A percentile compares a stretch with the other conserved stretches of the same genome.
These are phyloP conservation scores for Pelochelys cantorii DNA, from an alignment of 2,797 vertebrate species.

Conservation along the genomic window DNA sequence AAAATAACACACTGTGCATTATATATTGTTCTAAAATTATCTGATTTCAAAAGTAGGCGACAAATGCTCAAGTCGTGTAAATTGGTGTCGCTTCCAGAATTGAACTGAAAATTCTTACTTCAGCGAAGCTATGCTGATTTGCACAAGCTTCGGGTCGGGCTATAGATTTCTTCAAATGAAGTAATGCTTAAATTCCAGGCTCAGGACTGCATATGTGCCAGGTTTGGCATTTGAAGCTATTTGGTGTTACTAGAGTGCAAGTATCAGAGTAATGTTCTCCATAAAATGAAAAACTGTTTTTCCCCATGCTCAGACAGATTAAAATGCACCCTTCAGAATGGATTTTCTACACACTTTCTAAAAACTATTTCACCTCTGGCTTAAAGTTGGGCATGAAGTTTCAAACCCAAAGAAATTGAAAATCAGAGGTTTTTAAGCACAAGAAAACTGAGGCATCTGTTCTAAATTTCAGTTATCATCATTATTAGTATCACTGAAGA, in stretches of 20 bases:
- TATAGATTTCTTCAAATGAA: neutral
- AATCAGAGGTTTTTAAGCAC: fast-evolving
- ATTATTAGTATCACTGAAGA: neutral
- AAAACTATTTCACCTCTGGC: neutral
- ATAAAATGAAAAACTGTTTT: conserved; percentile 35
- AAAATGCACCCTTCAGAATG: conserved; percentile 3
- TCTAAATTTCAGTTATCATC: too few species aligned
- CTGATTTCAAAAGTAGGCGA: neutral
- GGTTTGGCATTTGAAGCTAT: conserved; percentile 31
- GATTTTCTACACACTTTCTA: conserved; percentile 6
- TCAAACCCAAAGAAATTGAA: fast-evolving
- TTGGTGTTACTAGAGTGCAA: conserved; percentile 39
- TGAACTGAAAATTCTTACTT: neutral
- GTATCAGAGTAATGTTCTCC: neutral
- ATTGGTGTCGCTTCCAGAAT: neutral
- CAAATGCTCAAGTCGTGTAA: neutral
- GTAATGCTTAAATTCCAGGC: neutral
- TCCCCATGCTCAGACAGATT: conserved; percentile 13
- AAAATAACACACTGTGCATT: fast-evolving
- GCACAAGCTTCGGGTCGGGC: neutral
- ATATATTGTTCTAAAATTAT: neutral
- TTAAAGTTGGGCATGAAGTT: neutral
- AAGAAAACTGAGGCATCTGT: neutral
- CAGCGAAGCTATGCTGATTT: neutral
- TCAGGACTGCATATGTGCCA: neutral